A percentile compares a stretch with the other conserved stretches of the same genome.
phyloP scores from a whole-genome alignment of 1,140 invertebrate species.

The Dendrolimus punctatus region DNA sequence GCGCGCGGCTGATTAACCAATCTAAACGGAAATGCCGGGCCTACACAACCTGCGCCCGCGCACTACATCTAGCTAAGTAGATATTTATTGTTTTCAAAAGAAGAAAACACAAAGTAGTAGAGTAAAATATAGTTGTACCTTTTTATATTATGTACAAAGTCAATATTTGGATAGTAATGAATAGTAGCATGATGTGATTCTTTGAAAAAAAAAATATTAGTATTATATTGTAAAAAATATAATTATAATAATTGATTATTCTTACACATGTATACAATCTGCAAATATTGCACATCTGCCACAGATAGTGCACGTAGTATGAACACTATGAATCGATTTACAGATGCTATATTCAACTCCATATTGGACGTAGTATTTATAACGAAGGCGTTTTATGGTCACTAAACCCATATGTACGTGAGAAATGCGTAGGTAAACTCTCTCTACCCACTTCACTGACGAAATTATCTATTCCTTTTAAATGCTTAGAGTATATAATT shows the following conservation, averaged over 20 bases:
- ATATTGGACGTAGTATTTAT: background rate
- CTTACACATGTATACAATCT: no score
- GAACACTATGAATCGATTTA: no score
- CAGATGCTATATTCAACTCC: no score
- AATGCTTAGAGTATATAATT: background rate
- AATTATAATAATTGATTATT: no score
- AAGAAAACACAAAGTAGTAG: background rate
- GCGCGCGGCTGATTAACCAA: background rate
- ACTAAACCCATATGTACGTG: slow-evolving; percentile 7
- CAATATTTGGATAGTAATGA: no score
- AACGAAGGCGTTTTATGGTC: slow-evolving; percentile 8
- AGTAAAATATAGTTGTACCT: no score
- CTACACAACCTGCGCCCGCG: slow-evolving; percentile 16
- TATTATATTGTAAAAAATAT: no score
- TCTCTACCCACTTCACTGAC: slow-evolving; percentile 8
- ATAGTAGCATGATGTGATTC: no score
- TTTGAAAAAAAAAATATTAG: no score
- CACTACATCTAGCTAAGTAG: background rate
- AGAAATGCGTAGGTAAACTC: slow-evolving; percentile 16
- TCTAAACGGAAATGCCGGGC: slow-evolving; percentile 19
- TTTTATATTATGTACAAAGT: no score
- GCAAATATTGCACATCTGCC: no score
- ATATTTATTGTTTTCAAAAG: background rate
- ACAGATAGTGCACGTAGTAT: no score
- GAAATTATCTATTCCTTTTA: background rate